Conservation (phyloP, 2,113 vertebrate genomes). For the Tachuris rubrigastra region DNA sequence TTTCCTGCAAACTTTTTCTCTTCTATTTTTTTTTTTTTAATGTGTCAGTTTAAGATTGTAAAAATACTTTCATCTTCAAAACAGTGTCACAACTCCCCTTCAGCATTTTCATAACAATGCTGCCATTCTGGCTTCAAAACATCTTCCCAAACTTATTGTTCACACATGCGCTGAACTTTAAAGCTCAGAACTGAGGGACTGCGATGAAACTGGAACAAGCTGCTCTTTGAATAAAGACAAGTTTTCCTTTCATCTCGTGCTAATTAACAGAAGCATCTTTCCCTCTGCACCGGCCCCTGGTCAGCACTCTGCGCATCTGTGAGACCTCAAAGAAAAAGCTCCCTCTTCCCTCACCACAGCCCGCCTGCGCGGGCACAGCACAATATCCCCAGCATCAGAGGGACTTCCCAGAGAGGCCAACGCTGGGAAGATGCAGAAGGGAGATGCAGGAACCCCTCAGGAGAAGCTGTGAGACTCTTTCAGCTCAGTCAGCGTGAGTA, state of each 20-base stretch:
- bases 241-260: constrained; percentile 45
- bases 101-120: constrained; percentile 66
- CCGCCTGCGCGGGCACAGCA: accelerated
- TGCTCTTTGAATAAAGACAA: constrained; percentile 38
- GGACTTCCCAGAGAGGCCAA: background rate
- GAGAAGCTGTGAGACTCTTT: background rate
- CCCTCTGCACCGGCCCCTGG: background rate
- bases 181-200: constrained; percentile 34
- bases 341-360: background rate
- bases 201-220: constrained; percentile 47
- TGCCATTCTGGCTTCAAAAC: constrained; percentile 32
- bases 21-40: background rate
- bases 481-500: accelerated
- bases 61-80: constrained; percentile 58
- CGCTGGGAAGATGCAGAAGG: accelerated
- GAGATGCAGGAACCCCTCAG: background rate
- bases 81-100: constrained; percentile 53
- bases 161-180: background rate
- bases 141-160: constrained; percentile 47
- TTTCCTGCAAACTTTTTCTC: background rate
- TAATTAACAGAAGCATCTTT: constrained; percentile 54
- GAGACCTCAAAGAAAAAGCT: constrained; percentile 13
- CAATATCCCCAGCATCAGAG: background rate
- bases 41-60: constrained; percentile 48
- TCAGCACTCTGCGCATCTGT: background rate